Evolutionary conservation across 2,888 invertebrate species (phyloP).

Genomic region (Agonum fuliginosum): DNA sequence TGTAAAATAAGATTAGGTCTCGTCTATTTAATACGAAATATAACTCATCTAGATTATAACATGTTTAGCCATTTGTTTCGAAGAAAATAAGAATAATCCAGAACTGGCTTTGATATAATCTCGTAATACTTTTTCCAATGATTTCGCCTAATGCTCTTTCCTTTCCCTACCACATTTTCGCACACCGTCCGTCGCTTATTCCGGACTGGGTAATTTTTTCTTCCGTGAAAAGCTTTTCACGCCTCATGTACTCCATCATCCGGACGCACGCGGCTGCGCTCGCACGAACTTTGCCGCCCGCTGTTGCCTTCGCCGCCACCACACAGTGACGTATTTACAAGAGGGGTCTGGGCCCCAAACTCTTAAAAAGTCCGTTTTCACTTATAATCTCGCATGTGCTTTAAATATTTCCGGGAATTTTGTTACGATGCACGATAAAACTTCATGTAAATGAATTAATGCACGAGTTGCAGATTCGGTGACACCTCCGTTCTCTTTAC

Average conservation of each 20-base stretch:
- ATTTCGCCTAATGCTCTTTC: conserved; percentile 48
- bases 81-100: conserved; percentile 36
- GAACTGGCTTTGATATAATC: conserved; percentile 36
- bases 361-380: too few relatives aligned
- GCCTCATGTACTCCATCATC: conserved; percentile 55
- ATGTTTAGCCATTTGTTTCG: conserved; percentile 8
- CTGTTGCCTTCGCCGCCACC: not conserved
- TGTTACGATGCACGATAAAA: too few relatives aligned
- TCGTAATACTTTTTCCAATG: conserved; percentile 49
- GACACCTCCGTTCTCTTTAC: too few relatives aligned
- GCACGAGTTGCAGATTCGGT: too few relatives aligned
- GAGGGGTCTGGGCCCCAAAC: too few relatives aligned
- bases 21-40: too few relatives aligned
- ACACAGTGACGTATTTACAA: too few relatives aligned
- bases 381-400: too few relatives aligned
- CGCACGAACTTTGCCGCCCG: too few relatives aligned
- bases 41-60: not conserved
- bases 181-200: conserved; percentile 21
- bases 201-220: conserved; percentile 52
- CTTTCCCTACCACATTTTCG: not conserved
- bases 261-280: conserved; percentile 3
- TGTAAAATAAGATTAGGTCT: too few relatives aligned
- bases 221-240: conserved; percentile 56
- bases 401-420: too few relatives aligned
- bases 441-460: too few relatives aligned